Conservation (phyloP, 2,113 vertebrate genomes). For the Nothobranchius furzeri region DNA sequence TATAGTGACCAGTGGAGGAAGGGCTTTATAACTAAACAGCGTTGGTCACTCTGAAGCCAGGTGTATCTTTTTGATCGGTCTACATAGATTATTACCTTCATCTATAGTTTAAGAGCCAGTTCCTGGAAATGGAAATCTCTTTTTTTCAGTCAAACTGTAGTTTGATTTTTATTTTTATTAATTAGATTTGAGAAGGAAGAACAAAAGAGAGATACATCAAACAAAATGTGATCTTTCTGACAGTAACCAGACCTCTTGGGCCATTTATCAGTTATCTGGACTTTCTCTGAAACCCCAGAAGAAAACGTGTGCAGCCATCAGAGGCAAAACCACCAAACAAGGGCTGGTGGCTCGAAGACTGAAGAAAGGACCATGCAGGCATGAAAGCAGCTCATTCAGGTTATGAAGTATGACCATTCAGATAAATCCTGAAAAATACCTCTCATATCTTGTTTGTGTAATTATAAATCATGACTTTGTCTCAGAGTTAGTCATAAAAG, state of each 20-base stretch:
- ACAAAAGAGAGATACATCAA: too few species aligned
- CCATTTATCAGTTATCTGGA: not conserved
- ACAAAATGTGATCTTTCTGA: not conserved
- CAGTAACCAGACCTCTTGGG: not conserved
- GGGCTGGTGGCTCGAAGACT: not conserved
- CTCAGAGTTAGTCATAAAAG: slow-evolving; percentile 7
- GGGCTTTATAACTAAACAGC: too few species aligned
- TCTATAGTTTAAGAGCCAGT: too few species aligned
- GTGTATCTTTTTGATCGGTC: too few species aligned
- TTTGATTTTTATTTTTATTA: too few species aligned
- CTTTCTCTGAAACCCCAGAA: not conserved
- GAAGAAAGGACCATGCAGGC: not conserved
- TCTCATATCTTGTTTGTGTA: slow-evolving; percentile 15
- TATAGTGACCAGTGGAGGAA: too few species aligned
- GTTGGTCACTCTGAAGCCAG: too few species aligned
- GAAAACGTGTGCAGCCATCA: too few species aligned
- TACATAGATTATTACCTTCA: too few species aligned
- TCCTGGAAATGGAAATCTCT: too few species aligned
- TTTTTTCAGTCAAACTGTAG: too few species aligned
- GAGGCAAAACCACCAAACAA: not conserved
- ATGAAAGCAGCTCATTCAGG: not conserved
- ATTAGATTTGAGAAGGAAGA: too few species aligned
- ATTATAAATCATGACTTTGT: slow-evolving; percentile 25
- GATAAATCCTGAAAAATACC: slow-evolving; percentile 2
- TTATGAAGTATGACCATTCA: not conserved